These are phyloP conservation scores for Pogonognathellus flavescens DNA, from an alignment of 1,140 invertebrate genomes.

Conservation along the genomic window DNA sequence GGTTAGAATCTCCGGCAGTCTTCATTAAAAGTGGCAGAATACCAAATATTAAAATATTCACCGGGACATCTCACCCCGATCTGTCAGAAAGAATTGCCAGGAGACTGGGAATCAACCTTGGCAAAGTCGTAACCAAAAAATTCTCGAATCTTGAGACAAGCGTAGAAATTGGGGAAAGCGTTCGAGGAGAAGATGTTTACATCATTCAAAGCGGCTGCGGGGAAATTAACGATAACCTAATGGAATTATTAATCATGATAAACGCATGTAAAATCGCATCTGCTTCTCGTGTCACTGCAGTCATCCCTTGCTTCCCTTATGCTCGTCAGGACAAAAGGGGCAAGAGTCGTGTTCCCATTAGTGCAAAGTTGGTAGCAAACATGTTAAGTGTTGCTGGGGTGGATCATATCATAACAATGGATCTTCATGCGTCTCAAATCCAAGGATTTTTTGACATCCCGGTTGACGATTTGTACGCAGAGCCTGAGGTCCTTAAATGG, in stretches of 20 bases:
- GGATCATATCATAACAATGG: slow-evolving; percentile 99
- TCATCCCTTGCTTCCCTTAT: slow-evolving; percentile 99
- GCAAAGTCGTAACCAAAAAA: slow-evolving; percentile 97
- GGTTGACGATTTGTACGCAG: slow-evolving; percentile 98
- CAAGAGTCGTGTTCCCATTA: slow-evolving; percentile 98
- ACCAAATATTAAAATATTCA: slow-evolving; percentile 98
- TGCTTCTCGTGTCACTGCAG: slow-evolving; percentile 96
- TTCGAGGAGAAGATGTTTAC: slow-evolving; percentile 99
- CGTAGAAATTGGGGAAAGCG: slow-evolving; percentile 98
- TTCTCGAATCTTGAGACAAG: slow-evolving; percentile 99
- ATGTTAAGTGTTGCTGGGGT: slow-evolving; percentile 98
- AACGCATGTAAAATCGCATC: slow-evolving; percentile 99
- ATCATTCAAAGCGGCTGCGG: slow-evolving; percentile 98
- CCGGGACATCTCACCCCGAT: slow-evolving; percentile 96
- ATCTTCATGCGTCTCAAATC: slow-evolving; percentile 98
- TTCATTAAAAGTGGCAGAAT: slow-evolving; percentile 76
- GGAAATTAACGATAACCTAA: slow-evolving; percentile 98
- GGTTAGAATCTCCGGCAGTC: slow-evolving; percentile 75
- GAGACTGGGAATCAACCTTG: slow-evolving; percentile 92
- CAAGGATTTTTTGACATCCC: slow-evolving; percentile 99
- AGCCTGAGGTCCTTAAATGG: slow-evolving; percentile 98
- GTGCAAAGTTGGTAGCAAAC: slow-evolving; percentile 98
- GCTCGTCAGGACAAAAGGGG: slow-evolving; percentile 99
- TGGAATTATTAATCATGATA: slow-evolving; percentile 99
- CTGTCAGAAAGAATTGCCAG: slow-evolving; percentile 94